Percentiles rank a stretch among this genome's conserved stretches.
Conservation (phyloP, 2,797 vertebrate species). For the Coccyzus lansbergi region DNA sequence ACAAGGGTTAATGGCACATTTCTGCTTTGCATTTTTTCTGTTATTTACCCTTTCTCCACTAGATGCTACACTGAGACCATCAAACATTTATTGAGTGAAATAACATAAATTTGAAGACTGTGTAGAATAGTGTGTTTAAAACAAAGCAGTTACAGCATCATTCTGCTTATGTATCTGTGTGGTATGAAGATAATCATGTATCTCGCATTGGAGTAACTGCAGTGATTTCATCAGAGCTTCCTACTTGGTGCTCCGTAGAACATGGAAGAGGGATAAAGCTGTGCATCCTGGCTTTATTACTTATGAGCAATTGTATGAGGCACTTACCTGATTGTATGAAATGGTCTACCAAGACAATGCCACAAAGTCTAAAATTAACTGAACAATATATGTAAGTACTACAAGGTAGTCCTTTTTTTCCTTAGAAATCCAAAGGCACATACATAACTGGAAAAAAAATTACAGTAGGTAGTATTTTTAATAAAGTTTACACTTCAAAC, state of each 20-base stretch:
- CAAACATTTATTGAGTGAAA: slow-evolving; percentile 56
- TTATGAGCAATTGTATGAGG: not conserved
- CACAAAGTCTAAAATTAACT: slow-evolving; percentile 28
- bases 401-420: not conserved
- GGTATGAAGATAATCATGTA: not conserved
- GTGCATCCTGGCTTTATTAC: not conserved
- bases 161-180: not conserved
- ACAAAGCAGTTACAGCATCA: not conserved
- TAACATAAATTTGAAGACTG: slow-evolving; percentile 14
- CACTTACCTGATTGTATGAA: slow-evolving; percentile 2
- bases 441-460: not conserved
- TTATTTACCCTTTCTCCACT: slow-evolving; percentile 61
- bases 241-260: not conserved
- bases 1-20: not conserved
- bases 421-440: not conserved
- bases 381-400: not conserved
- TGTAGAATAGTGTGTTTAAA: not conserved
- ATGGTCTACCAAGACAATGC: not conserved
- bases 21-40: not conserved
- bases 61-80: slow-evolving; percentile 60
- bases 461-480: not conserved
- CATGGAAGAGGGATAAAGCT: not conserved
- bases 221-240: not conserved
- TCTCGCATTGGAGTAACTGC: not conserved
- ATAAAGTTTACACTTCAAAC: slow-evolving; percentile 1